Conservation (phyloP, 2,797 vertebrate genomes). For the Numenius phaeopus region DNA sequence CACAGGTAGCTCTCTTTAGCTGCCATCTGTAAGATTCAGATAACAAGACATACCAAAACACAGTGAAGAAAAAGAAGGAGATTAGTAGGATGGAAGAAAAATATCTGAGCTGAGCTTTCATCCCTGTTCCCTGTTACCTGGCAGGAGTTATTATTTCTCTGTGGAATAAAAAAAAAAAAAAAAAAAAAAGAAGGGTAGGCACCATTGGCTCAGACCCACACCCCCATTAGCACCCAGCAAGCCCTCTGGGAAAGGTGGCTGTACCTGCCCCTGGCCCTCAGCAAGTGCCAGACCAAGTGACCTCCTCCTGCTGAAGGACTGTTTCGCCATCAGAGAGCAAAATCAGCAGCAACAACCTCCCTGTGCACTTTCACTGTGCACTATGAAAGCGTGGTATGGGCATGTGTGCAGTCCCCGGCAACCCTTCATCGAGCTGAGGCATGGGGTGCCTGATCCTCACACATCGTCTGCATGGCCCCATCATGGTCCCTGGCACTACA, state of each 20-base stretch:
- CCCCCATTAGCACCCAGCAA: rapidly evolving
- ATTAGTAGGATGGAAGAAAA: not conserved
- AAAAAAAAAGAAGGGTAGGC: not conserved
- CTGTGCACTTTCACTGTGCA: rapidly evolving
- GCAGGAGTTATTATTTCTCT: not conserved
- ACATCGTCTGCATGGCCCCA: not conserved
- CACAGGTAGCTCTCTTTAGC: not conserved
- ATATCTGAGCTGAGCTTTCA: not conserved
- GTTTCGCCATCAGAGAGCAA: not conserved
- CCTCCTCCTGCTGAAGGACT: not conserved
- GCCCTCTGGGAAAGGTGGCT: not conserved
- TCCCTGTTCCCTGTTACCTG: not conserved
- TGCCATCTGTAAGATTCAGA: not conserved
- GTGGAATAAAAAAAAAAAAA: not conserved
- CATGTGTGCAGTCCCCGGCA: not conserved
- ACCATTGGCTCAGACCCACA: not conserved
- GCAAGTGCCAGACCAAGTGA: not conserved
- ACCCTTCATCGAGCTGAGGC: not conserved
- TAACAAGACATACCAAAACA: not conserved
- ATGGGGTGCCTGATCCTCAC: not conserved
- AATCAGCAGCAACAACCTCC: not conserved
- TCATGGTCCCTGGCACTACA: not conserved
- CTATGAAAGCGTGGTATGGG: rapidly evolving
- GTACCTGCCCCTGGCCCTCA: not conserved
- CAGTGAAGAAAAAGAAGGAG: not conserved